phyloP scores from a whole-genome alignment of 2,888 invertebrate genomes.

The Eristalis pertinax region DNA sequence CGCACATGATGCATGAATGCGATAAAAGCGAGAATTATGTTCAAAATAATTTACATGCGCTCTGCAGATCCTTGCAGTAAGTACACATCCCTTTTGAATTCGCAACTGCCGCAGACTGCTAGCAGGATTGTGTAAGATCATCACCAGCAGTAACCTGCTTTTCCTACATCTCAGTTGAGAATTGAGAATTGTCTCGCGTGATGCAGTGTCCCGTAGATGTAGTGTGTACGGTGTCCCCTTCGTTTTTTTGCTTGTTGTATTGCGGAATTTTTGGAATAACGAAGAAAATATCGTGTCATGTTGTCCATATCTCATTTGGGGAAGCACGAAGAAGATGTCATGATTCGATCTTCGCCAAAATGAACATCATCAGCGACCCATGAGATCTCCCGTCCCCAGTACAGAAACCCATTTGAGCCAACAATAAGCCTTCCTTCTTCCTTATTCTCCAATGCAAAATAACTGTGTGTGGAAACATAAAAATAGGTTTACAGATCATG shows the following conservation, averaged over 20 bases:
- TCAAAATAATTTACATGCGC: constrained; percentile 52
- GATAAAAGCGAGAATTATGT: constrained; percentile 66
- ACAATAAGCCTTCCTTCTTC: constrained; percentile 44
- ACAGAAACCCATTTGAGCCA: constrained; percentile 33
- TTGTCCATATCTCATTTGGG: constrained; percentile 72
- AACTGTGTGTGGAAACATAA: constrained; percentile 52
- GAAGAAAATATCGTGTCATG: constrained; percentile 67
- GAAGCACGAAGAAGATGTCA: constrained; percentile 76
- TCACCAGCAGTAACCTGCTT: constrained; percentile 29
- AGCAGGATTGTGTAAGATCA: constrained; percentile 58
- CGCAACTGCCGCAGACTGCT: constrained; percentile 53
- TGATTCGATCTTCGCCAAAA: constrained; percentile 78
- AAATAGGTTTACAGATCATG: constrained; percentile 69
- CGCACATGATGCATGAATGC: constrained; percentile 66
- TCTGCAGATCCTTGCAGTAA: constrained; percentile 23
- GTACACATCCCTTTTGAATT: constrained; percentile 54
- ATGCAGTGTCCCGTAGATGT: constrained; percentile 31
- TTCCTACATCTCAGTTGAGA: constrained; percentile 11
- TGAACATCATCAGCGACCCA: constrained; percentile 77
- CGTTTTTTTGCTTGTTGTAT: constrained; percentile 17
- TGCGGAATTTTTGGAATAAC: constrained; percentile 25
- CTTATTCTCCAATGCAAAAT: constrained; percentile 36
- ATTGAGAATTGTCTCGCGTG: constrained; percentile 38
- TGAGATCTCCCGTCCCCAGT: neutral
- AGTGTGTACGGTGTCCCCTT: neutral